Percentiles rank a stretch among this genome's conserved stretches.
Evolutionary conservation across 1,140 invertebrate genomes (phyloP).

Genomic region (Hylaeus volcanicus): DNA sequence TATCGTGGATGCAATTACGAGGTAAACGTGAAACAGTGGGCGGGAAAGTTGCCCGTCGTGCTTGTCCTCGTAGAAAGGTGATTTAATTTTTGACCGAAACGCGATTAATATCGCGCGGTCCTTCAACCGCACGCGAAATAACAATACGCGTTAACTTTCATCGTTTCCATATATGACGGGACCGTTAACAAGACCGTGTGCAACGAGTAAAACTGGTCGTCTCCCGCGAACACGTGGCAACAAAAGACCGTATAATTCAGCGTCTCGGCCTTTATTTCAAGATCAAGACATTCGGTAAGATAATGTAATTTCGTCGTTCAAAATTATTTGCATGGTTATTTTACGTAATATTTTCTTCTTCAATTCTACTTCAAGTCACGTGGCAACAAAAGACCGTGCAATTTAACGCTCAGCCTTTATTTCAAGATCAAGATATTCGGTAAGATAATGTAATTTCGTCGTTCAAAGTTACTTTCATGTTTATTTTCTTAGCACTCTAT

Average conservation of each 20-base stretch:
- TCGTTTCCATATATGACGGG: not conserved
- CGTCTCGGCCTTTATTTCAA: not conserved
- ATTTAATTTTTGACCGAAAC: constrained; percentile 27
- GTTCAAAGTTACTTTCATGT: too few species aligned
- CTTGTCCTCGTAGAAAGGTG: constrained; percentile 44
- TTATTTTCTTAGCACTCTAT: too few species aligned
- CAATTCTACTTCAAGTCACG: not conserved
- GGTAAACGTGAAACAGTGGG: constrained; percentile 36
- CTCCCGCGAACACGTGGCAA: not conserved
- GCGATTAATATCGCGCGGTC: constrained; percentile 1
- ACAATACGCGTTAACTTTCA: constrained; percentile 7
- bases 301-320: too few species aligned
- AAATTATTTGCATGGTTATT: too few species aligned
- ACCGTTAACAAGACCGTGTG: not conserved
- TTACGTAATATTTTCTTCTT: too few species aligned
- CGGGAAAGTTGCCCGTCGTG: constrained; percentile 47
- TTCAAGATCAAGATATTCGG: not conserved
- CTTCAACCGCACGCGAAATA: not conserved
- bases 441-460: too few species aligned
- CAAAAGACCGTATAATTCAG: not conserved
- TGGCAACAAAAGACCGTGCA: not conserved
- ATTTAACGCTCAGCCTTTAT: not conserved
- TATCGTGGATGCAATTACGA: constrained; percentile 17
- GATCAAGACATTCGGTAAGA: too few species aligned
- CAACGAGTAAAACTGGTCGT: not conserved